Base-by-base conservation (phyloP, 2,113 vertebrate species). In the Hymenochirus boettgeri region DNA sequence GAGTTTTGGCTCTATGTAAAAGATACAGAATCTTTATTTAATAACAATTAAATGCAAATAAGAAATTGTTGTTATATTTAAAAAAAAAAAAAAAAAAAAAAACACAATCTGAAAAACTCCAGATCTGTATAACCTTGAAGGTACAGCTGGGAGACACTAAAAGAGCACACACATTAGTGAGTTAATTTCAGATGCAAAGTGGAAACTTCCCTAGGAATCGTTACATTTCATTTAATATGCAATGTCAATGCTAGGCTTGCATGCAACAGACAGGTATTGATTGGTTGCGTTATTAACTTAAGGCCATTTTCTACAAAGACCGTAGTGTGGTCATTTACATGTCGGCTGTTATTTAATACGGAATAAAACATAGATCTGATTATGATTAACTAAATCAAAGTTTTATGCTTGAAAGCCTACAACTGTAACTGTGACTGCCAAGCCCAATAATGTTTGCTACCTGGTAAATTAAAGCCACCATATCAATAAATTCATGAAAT, bases 1-100 rank as follows among this genome's bases (percentile, higher is more conserved):
- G 89, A 87, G 71, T 93, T 89, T n/a, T 63, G 94, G 93, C 79
- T 95, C 96, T 98, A 88, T 82, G 76, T 64, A 23, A 48, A 87
- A 83, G 76, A 69, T 21, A 69, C 76, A 73, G 75, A 51, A 64
- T 42, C 51, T 26, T 48, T 3, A 56, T 26, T n/a, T n/a, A n/a
- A n/a, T n/a, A 35, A 7, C 8, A 7, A 7, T 35, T 2, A 35
- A 13, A 35, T 35, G 15, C 33, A 42, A n/a, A 17, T 18, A 42
- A 42, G 1, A 42, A 15, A 48, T 6, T 21, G 46, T 48, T 22
- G 46, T 15, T 42, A 3, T 15, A 42, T 17, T 2, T 13, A 35
- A 35, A 35, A 8, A 35, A 8, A 1, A 4, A 12, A 9, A 2
- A 35, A 42, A 42, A n/a, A 35, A 42, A 42, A n/a, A 42, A 42